Evolutionary conservation across 2,113 vertebrate species (phyloP).

Genomic region (Xenotilapia leptura): DNA sequence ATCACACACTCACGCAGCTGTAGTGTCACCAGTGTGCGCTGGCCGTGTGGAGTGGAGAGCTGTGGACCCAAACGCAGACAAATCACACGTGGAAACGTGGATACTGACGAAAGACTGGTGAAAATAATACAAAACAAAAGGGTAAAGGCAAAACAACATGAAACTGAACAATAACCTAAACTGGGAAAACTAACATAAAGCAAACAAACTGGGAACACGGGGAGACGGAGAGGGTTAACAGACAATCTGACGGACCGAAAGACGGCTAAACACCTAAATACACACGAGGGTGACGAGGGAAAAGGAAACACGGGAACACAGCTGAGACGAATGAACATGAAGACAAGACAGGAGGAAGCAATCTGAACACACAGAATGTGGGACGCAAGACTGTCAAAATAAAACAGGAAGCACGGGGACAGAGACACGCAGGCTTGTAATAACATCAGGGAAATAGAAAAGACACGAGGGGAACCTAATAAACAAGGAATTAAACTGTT

Average conservation of each 20-base stretch:
- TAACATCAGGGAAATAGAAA: background rate
- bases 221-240: accelerated
- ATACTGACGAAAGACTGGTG: background rate
- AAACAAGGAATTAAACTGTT: background rate
- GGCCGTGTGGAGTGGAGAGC: background rate
- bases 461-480: no score
- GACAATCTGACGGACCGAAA: accelerated
- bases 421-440: accelerated
- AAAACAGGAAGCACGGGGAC: background rate
- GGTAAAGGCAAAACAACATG: accelerated
- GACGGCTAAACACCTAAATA: background rate
- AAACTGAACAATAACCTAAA: background rate
- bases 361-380: background rate
- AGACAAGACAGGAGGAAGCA: background rate
- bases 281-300: background rate
- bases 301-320: background rate
- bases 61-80: background rate
- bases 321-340: accelerated
- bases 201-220: background rate
- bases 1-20: background rate
- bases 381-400: background rate
- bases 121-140: background rate
- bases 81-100: background rate
- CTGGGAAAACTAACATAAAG: background rate
- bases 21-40: background rate